These are phyloP conservation scores for Malacoraja senta DNA, from an alignment of 2,797 vertebrate genomes.

Conservation along the genomic window DNA sequence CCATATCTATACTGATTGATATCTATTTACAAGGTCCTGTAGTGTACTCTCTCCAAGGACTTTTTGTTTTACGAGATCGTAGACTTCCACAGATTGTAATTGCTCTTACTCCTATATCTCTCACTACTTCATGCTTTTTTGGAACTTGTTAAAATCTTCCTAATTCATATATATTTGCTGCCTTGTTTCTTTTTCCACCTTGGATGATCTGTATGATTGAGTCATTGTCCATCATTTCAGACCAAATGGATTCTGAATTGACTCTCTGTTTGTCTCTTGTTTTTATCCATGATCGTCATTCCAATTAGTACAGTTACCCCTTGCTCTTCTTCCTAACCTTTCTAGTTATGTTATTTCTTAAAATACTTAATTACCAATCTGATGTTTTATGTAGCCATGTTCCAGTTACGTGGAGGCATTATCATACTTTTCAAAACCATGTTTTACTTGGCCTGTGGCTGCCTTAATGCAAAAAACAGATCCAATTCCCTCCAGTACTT, in stretches of 20 bases:
- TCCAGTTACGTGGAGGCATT: background rate
- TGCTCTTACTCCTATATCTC: background rate
- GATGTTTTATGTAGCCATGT: background rate
- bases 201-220: background rate
- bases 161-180: background rate
- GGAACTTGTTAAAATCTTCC: background rate
- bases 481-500: background rate
- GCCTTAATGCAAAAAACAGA: background rate
- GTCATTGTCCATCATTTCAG: background rate
- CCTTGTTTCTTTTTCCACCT: background rate
- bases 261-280: background rate
- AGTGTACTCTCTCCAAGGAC: background rate
- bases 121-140: background rate
- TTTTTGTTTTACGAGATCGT: background rate
- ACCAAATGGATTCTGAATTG: background rate
- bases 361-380: background rate
- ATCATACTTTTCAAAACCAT: background rate
- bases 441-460: background rate
- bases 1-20: background rate
- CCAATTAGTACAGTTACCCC: background rate
- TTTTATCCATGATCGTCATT: background rate
- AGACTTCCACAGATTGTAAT: background rate
- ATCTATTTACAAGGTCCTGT: background rate
- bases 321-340: background rate
- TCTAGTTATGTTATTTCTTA: background rate